Evolutionary conservation across 2,888 invertebrate species (phyloP), one percentile per base, ranked within the genome.

Genomic region (Dexiosoma caninum): DNA sequence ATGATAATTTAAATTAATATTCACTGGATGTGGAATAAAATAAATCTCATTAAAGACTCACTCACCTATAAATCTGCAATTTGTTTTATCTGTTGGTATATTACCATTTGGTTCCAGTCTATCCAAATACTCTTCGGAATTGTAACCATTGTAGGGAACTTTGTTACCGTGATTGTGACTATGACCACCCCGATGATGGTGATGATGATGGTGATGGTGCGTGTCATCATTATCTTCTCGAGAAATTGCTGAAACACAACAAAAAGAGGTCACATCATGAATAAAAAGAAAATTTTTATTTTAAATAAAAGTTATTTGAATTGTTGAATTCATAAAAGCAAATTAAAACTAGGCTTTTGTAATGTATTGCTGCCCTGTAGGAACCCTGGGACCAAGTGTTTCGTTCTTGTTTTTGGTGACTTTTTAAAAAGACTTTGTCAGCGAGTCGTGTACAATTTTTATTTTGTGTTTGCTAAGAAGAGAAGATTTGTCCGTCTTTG

Each of bases 71-170:
- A 93, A 94, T 92, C 93, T 92, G 90, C 93, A 92, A 91, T 95
- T 94, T 83, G 93, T 93, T 92, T 96, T 96, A 89, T 95, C 95
- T 90, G 94, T 94, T 88, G 94, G 96, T 92, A 96, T 96, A 92
- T 96, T 97, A 88, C 97, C 97, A 92, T 96, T 97, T 89, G 95
- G 96, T 92, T 97, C 97, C 88, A 97, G 93, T 90, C 96, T 93
- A 91, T 97, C 97, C 90, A 97, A 94, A 92, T 95, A 97, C 92
- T 97, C 97, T 89, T 97, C 97, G 77, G 97, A 97, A 86, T 90
- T 90, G 93, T 96, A 97, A 84, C 97, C 97, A 92, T 97, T 97
- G 92, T 95, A 96, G 84, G 96, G 94, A 91, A 97, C 93, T 92
- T 95, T 96, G 87, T 92, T 93, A 87, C 93, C 91, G 88, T 90